Conservation (phyloP, 2,797 vertebrate species). For the Lepilemur ruficaudatus region DNA sequence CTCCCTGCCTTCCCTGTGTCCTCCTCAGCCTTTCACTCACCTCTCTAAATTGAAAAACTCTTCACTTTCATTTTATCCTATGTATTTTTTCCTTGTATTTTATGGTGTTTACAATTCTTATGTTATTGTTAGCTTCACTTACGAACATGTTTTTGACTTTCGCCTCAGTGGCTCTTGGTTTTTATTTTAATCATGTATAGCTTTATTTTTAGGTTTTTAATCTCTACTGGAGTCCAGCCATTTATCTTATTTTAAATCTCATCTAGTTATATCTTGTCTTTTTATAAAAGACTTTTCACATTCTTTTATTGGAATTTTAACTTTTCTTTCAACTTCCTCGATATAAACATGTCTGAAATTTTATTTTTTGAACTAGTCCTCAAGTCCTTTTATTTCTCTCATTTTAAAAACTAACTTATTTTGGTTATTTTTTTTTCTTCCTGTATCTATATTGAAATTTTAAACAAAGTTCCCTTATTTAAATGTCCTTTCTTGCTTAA, state of each 20-base stretch:
- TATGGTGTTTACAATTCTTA: not conserved
- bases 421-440: constrained; percentile 6
- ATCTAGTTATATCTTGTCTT: constrained; percentile 27
- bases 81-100: not conserved
- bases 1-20: not conserved
- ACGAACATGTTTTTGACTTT: constrained; percentile 8
- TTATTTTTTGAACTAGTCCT: constrained; percentile 24
- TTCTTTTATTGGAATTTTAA: constrained; percentile 32
- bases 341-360: constrained; percentile 1
- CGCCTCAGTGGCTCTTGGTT: not conserved
- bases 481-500: constrained; percentile 1
- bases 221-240: not conserved
- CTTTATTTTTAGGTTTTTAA: constrained; percentile 31
- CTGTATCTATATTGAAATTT: constrained; percentile 29
- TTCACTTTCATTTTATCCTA: not conserved
- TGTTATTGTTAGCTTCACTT: not conserved
- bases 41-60: not conserved
- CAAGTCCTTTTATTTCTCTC: constrained; percentile 9
- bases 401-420: constrained; percentile 24
- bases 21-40: not conserved
- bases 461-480: not conserved
- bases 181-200: constrained; percentile 31
- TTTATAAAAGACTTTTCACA: not conserved
- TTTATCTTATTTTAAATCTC: constrained; percentile 58
- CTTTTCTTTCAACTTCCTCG: constrained; percentile 22